Base-by-base conservation (phyloP, 2,888 invertebrate species). In the Nematopogon swammerdamellus region DNA sequence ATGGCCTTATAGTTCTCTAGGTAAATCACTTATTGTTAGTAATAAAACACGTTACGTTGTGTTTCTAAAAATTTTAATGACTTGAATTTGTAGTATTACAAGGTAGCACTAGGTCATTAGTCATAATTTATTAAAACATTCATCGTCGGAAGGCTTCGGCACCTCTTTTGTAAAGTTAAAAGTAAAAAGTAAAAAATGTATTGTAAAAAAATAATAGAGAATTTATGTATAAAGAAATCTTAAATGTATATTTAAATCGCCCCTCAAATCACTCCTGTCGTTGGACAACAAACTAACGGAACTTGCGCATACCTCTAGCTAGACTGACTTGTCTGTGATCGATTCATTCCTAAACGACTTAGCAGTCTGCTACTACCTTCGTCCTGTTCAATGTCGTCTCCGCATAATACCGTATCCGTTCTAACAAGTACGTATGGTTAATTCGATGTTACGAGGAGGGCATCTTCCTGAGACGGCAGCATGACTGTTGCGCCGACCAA, bases 1-100 rank as follows among this genome's bases (percentile, higher is more conserved):
- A 74, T 75, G 77, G 77, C 77, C 77, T 79, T 79, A 79, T 77
- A 79, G 73, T 70, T 68, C 63, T 63, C 62, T 75, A 75, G 72
- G 72, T 69, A 70, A 68, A 67, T 36, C 36, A 36, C 36, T 8
- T 36, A 14, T 36, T 3, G 4, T 8, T 8, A 36, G 14, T 3
- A 36, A 14, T 14, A 36, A 36, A 36, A 36, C 36, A 36, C 36
- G n/a, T 14, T 14, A 25, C 8, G n/a, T 14, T 14, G 36, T 36
- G 36, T 36, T 36, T 36, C 8, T 36, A 36, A 36, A 36, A 36
- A 3, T 36, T n/a, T 36, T 36, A 36, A 36, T 36, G 36, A 36
- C 36, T 14, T 36, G 8, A 36, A 14, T 36, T 14, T 14, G 14
- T 36, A 36, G 36, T 36, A 36, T 36, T 36, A 14, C 4, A 36